These are phyloP conservation scores for Paramormyrops hopkinsi DNA, from an alignment of 2,797 vertebrate species.

Conservation along the genomic window DNA sequence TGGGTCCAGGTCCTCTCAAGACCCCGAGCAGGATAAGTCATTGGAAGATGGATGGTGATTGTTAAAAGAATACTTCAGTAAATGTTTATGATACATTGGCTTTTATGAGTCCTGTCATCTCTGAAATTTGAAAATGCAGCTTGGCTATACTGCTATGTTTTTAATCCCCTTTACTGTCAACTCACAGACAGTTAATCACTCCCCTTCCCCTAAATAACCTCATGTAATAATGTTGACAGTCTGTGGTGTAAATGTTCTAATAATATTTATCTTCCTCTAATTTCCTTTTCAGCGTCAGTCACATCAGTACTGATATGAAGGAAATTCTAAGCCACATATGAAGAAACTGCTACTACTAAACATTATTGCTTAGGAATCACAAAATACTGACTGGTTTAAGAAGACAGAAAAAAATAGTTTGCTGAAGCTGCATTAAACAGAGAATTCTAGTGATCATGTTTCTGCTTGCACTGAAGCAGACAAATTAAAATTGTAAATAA, in stretches of 20 bases:
- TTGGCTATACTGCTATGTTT: background rate
- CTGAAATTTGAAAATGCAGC: background rate
- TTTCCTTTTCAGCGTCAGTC: conserved; percentile 7
- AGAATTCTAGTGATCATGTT: background rate
- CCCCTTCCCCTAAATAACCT: background rate
- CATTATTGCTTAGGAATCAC: background rate
- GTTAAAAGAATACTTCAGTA: background rate
- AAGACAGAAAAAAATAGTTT: background rate
- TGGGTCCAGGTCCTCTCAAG: background rate
- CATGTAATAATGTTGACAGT: conserved; percentile 11
- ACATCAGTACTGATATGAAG: background rate
- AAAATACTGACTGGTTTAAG: background rate
- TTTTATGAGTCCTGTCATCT: background rate
- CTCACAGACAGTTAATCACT: conserved; percentile 1
- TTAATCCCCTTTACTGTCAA: background rate
- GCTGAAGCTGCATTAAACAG: background rate
- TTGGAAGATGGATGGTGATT: background rate
- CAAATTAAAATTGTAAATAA: background rate
- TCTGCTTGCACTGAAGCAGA: background rate
- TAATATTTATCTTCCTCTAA: conserved; percentile 5
- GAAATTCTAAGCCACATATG: background rate
- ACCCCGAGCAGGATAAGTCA: background rate
- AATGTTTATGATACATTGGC: conserved; percentile 5
- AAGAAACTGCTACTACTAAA: background rate
- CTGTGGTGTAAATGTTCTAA: conserved; percentile 12